phyloP scores from a whole-genome alignment of 1,140 invertebrate species.

The Drosophila rufa region DNA sequence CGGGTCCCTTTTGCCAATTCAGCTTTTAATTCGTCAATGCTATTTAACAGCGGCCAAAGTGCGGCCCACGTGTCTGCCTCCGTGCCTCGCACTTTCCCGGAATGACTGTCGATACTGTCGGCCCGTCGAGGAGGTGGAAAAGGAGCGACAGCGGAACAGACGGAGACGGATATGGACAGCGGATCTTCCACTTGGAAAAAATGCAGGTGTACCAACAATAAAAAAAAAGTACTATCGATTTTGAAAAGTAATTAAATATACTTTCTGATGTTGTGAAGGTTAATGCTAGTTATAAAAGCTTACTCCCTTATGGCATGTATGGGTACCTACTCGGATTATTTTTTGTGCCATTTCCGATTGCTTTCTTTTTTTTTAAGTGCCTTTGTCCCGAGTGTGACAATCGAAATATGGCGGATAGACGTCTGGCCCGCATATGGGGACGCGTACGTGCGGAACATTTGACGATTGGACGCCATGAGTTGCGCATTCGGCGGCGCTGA shows the following conservation, averaged over 20 bases:
- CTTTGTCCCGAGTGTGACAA: slow-evolving; percentile 30
- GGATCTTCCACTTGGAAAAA: slow-evolving; percentile 15
- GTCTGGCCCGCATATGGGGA: slow-evolving; percentile 46
- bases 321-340: background rate
- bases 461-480: slow-evolving; percentile 60
- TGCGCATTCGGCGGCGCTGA: slow-evolving; percentile 51
- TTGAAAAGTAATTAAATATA: too few species aligned
- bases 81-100: slow-evolving; percentile 14
- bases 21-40: slow-evolving; percentile 81
- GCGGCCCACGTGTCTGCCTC: slow-evolving; percentile 39
- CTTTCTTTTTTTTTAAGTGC: slow-evolving; percentile 4
- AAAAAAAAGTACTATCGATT: too few species aligned
- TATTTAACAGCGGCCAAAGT: slow-evolving; percentile 66
- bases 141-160: slow-evolving; percentile 8
- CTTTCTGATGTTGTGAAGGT: too few species aligned
- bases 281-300: too few species aligned
- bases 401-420: slow-evolving; percentile 36
- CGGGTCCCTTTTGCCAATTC: slow-evolving; percentile 68
- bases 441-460: slow-evolving; percentile 64
- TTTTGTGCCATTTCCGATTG: background rate
- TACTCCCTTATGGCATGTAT: background rate
- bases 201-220: background rate
- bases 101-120: slow-evolving; percentile 63
- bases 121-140: slow-evolving; percentile 4
- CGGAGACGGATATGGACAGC: slow-evolving; percentile 26